Evolutionary conservation across 2,888 invertebrate species (phyloP), one percentile per base, ranked within the genome.

Genomic region (Coremacera marginata): DNA sequence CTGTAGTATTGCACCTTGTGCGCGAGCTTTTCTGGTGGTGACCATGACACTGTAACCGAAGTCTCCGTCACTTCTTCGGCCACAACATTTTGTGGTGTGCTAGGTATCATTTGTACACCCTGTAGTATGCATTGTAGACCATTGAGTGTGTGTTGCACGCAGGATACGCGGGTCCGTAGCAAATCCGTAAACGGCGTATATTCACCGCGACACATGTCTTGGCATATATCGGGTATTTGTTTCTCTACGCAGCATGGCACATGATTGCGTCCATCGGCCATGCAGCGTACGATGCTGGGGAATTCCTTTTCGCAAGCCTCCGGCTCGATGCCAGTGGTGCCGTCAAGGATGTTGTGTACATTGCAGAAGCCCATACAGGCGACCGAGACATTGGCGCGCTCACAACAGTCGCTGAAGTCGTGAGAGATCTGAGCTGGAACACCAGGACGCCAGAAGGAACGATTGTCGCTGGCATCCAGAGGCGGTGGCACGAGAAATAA

Each of bases 151-250:
- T 95, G 95, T 0, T 94, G 92, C 0, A 95, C 94, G 86, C 96
- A 96, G 3, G 95, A 95, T 87, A 95, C 95, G 84, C 96, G 95
- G 0, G 95, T 95, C 88, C 94, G 94, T 78, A 96, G 93, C 84
- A 94, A 94, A 86, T 95, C 95, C 0, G 95, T 95, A 79, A 95
- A 95, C 0, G 95, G 93, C 0, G 95, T 95, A 89, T 95, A 96
- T 87, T 95, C 95, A 34, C 96, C 96, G 0, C 95, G 91, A 86
- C 96, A 96, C 81, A 96, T 95, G 82, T 95, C 95, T 85, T 95
- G 95, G 86, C 96, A 96, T 82, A 95, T 93, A 87, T 95, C 95
- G 0, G 96, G 96, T 25, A 96, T 94, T 76, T 93, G 91, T 86
- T 95, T 95, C 81, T 93, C 93, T 27, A 94, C 93, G 87, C 96